Percentiles rank a stretch among this genome's conserved stretches.
These are phyloP conservation scores for Drosophila sturtevanti DNA, from an alignment of 1,140 invertebrate species.

Conservation along the genomic window DNA sequence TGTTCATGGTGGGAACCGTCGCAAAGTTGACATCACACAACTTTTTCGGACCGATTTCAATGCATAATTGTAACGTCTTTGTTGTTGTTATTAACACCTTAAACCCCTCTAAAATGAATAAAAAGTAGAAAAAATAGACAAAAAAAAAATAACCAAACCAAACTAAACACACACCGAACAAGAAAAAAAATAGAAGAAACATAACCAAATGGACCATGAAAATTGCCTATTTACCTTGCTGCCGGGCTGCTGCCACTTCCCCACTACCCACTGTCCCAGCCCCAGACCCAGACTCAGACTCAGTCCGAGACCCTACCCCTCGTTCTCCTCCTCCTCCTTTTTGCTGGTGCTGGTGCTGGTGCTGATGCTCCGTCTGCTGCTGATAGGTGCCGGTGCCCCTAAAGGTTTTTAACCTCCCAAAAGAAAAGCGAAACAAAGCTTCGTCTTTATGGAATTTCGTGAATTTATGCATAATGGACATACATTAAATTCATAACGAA, in stretches of 20 bases:
- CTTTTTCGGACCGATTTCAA: slow-evolving; percentile 72
- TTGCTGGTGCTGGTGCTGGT: slow-evolving; percentile 16
- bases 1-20: slow-evolving; percentile 72
- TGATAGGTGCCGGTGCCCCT: slow-evolving; percentile 25
- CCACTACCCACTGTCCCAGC: neutral
- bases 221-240: slow-evolving; percentile 17
- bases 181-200: slow-evolving; percentile 7
- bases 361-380: neutral
- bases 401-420: slow-evolving; percentile 69
- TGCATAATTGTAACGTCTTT: slow-evolving; percentile 80
- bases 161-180: neutral
- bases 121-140: neutral
- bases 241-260: too few species aligned
- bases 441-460: slow-evolving; percentile 63
- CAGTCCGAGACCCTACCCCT: neutral
- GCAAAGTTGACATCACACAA: slow-evolving; percentile 68
- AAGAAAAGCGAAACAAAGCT: slow-evolving; percentile 59
- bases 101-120: slow-evolving; percentile 6
- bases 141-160: too few species aligned
- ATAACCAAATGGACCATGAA: slow-evolving; percentile 75
- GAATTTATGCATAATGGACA: slow-evolving; percentile 80
- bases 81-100: slow-evolving; percentile 77
- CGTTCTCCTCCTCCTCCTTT: neutral
- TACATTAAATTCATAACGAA: slow-evolving; percentile 78
- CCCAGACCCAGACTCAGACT: neutral